Evolutionary conservation across 2,888 invertebrate species (phyloP).

Genomic region (Hirtodrosophila trivittata): DNA sequence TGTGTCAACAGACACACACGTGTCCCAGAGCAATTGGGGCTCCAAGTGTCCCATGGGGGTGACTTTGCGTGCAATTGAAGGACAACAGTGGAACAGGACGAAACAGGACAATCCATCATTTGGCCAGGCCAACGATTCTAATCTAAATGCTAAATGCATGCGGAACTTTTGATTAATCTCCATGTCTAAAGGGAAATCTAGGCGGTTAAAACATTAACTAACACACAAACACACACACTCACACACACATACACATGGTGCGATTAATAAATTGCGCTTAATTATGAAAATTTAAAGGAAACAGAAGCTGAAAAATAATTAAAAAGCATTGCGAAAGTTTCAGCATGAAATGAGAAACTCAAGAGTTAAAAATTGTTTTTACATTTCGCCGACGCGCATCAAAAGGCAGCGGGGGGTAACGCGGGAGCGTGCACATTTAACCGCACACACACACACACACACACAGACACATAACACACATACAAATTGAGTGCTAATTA

Average conservation of each 20-base stretch:
- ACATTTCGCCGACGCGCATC: constrained; percentile 5
- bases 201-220: too few species aligned
- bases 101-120: constrained; percentile 58
- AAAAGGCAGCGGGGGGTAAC: too few species aligned
- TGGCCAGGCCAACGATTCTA: constrained; percentile 49
- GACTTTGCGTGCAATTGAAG: constrained; percentile 20
- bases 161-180: constrained; percentile 48
- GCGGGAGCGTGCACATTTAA: constrained; percentile 4
- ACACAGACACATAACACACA: constrained; percentile 16
- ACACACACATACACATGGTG: too few species aligned
- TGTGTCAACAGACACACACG: constrained; percentile 56
- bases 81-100: constrained; percentile 2
- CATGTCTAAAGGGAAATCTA: constrained; percentile 20
- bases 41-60: constrained; percentile 2
- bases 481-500: constrained; percentile 69
- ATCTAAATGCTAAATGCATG: constrained; percentile 63
- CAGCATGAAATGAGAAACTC: constrained; percentile 35
- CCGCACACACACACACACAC: constrained; percentile 17
- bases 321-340: constrained; percentile 49
- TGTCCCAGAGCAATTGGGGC: constrained; percentile 11
- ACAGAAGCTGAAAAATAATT: constrained; percentile 52
- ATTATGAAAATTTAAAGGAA: constrained; percentile 47
- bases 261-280: constrained; percentile 44
- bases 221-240: too few species aligned
- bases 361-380: constrained; percentile 56